Base-by-base conservation (phyloP, 2,113 vertebrate species). In the Lepus timidus region DNA sequence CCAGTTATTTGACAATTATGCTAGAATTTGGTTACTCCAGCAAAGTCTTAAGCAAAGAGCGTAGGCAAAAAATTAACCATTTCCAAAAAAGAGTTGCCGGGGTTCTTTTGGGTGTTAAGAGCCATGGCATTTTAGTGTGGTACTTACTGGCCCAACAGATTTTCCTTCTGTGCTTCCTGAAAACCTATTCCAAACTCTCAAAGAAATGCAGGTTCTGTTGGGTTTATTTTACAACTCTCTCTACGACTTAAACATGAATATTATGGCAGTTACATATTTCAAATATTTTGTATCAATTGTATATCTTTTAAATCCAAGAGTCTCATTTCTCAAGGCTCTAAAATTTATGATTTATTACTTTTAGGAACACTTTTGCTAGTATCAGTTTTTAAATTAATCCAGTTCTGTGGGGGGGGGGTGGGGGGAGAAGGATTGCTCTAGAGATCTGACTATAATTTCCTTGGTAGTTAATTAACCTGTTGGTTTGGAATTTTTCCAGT, bases 141-240 rank as follows among this genome's bases (percentile, higher is more conserved):
- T 86, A 55, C 70, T 83, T 39, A 65, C 52, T 73, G 12, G 52
- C 33, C 71, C 44, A 52, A 27, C 23, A 12, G 64, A 31, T 82
- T 73, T 11, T 91, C 33, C 17, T 78, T 11, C 25, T 52, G 44
- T 55, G 65, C 22, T n/a, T 92, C 23, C 55, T n/a, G 36, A 31
- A 91, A 81, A 3, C 23, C 62, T 90, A 31, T 70, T 93, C 49
- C 27, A 76, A 85, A 93, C 27, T 68, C 44, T 68, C 51, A 94
- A 20, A 29, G 29, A 76, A 39, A 61, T 67, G 9, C 20, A 49
- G 13, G 3, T 73, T 90, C 27, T 85, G n/a, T 73, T 91, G 51
- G 74, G 86, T 58, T 58, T 5, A 19, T 58, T 58, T 58, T 58
- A 16, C 55, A 58, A 19, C 55, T 58, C 39, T 16, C 55, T 58